These are phyloP conservation scores for Nomada fabriciana DNA, from an alignment of 2,888 invertebrate species.

Conservation along the genomic window DNA sequence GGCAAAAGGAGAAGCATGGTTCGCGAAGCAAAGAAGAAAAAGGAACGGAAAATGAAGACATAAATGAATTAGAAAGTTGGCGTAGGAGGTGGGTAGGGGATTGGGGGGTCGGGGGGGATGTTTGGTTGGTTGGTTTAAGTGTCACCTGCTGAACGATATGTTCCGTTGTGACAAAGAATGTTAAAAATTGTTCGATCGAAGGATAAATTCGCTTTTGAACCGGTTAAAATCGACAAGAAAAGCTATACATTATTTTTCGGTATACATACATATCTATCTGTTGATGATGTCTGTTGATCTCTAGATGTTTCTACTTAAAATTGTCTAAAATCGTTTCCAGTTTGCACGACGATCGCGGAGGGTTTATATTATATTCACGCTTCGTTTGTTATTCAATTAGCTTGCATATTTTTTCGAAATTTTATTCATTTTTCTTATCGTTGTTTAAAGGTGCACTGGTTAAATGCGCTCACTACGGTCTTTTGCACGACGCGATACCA, in stretches of 20 bases:
- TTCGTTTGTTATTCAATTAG: conserved; percentile 5
- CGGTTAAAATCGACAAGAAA: conserved; percentile 13
- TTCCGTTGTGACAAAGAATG: too few relatives aligned
- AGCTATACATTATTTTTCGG: neutral
- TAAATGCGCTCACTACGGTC: conserved; percentile 30
- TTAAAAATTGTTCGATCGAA: neutral
- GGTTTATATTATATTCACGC: neutral
- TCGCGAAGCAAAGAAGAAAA: neutral
- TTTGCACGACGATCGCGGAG: conserved; percentile 1
- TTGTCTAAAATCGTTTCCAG: neutral
- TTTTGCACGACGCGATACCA: neutral
- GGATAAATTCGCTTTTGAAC: conserved; percentile 20
- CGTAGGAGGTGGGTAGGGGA: neutral
- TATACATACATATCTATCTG: neutral
- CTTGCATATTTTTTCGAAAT: conserved; percentile 2
- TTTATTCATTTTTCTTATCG: neutral
- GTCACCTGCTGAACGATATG: neutral
- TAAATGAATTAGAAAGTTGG: neutral
- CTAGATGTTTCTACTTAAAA: conserved; percentile 26
- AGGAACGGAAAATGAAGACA: neutral
- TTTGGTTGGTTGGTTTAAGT: neutral
- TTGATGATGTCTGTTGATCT: conserved; percentile 7
- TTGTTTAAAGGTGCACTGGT: conserved; percentile 42
- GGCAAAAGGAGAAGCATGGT: neutral
- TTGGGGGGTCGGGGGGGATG: too few relatives aligned